These are phyloP conservation scores for Anas capensis DNA, from an alignment of 2,797 vertebrate species.

Conservation along the genomic window DNA sequence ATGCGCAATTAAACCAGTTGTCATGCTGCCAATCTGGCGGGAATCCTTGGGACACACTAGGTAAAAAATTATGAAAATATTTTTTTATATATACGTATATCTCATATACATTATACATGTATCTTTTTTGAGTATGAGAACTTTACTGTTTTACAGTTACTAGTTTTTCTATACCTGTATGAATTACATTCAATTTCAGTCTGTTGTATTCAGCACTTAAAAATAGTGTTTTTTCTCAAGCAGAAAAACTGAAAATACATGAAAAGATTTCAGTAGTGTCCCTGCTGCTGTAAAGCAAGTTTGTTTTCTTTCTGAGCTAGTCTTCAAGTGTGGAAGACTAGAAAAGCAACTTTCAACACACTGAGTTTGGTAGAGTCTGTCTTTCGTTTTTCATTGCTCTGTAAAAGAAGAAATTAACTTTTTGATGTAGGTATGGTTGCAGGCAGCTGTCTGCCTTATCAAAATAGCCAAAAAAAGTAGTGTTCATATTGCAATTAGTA, in stretches of 20 bases:
- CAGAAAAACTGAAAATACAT: background rate
- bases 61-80: conserved; percentile 74
- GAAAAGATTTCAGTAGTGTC: background rate
- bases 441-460: background rate
- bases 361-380: background rate
- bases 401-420: background rate
- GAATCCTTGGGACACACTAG: conserved; percentile 97
- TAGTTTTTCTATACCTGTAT: background rate
- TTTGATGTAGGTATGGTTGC: background rate
- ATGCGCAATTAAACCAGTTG: conserved; percentile 98
- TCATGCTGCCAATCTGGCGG: conserved; percentile 96
- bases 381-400: background rate
- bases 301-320: background rate
- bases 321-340: background rate
- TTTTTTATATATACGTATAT: too few relatives aligned
- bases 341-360: background rate
- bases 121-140: background rate
- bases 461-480: background rate
- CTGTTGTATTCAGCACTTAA: background rate
- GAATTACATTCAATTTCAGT: background rate
- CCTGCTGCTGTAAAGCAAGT: background rate
- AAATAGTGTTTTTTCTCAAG: background rate
- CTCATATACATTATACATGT: too few relatives aligned
- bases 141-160: background rate
- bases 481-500: background rate